A percentile compares a stretch with the other conserved stretches of the same genome.
Conservation (phyloP, 2,888 invertebrate species). For the Microctonus aethiopoides region DNA sequence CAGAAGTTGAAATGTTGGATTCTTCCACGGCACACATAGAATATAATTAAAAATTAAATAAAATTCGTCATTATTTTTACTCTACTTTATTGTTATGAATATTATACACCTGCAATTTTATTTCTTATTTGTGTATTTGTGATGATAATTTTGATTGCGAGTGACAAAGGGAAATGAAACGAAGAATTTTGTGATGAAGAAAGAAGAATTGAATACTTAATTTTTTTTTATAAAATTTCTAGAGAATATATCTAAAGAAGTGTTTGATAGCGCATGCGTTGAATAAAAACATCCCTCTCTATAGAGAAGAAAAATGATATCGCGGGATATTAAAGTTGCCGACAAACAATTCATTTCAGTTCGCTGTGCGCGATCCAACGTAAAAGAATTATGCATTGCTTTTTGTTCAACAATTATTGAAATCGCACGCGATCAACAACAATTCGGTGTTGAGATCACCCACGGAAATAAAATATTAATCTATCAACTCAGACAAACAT, state of each 20-base stretch:
- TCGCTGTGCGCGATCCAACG: slow-evolving; percentile 48
- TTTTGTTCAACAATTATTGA: not conserved
- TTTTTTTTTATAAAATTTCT: not conserved
- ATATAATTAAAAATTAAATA: slow-evolving; percentile 44
- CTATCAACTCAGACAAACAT: no score
- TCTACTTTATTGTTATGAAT: slow-evolving; percentile 14
- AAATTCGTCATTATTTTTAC: slow-evolving; percentile 20
- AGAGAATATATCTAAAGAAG: not conserved
- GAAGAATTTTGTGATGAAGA: not conserved
- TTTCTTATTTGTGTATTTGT: not conserved
- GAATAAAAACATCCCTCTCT: not conserved
- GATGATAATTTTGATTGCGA: not conserved
- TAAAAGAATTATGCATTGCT: slow-evolving; percentile 44
- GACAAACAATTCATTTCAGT: slow-evolving; percentile 51
- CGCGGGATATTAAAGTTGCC: slow-evolving; percentile 4
- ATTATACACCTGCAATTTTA: not conserved
- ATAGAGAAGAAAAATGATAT: not conserved
- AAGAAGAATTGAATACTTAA: not conserved
- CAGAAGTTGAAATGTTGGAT: slow-evolving; percentile 67
- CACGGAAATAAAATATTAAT: no score
- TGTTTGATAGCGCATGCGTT: slow-evolving; percentile 13
- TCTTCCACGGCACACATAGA: slow-evolving; percentile 64
- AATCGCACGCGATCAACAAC: not conserved
- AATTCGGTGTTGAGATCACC: not conserved
- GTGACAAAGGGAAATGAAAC: not conserved